Evolutionary conservation across 2,113 vertebrate species (phyloP).

Genomic region (Scophthalmus maximus): DNA sequence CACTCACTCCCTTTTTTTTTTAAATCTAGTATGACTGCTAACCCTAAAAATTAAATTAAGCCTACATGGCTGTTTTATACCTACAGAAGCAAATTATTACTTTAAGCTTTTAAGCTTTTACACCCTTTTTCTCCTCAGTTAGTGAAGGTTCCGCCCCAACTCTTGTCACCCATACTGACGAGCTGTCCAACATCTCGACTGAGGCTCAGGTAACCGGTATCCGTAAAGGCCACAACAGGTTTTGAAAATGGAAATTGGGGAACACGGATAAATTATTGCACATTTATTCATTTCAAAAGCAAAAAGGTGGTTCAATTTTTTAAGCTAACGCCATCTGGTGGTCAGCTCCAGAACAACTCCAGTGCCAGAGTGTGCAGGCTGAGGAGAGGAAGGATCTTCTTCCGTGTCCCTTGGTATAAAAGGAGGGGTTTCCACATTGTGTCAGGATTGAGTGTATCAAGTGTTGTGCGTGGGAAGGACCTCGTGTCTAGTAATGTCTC

Average conservation of each 20-base stretch:
- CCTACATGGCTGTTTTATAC: constrained; percentile 38
- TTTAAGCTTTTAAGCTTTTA: constrained; percentile 58
- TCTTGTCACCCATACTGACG: constrained; percentile 45
- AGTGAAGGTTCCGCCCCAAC: constrained; percentile 26
- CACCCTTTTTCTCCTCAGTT: constrained; percentile 24
- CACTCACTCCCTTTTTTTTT: constrained; percentile 65
- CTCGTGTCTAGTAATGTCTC: constrained; percentile 10
- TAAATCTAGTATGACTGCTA: constrained; percentile 40
- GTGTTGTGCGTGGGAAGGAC: constrained; percentile 11
- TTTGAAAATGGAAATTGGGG: neutral
- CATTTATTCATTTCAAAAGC: neutral
- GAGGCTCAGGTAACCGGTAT: constrained; percentile 22
- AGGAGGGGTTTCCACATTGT: neutral
- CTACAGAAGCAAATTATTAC: constrained; percentile 47
- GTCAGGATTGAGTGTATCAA: constrained; percentile 11
- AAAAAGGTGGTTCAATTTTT: neutral
- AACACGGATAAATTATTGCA: constrained; percentile 20
- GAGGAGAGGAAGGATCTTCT: constrained; percentile 8
- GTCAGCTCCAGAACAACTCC: neutral
- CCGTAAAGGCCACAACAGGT: neutral
- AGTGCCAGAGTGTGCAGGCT: neutral
- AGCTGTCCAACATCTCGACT: constrained; percentile 40
- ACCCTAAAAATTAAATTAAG: constrained; percentile 50
- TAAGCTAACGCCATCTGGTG: constrained; percentile 24
- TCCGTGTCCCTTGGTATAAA: neutral